These are phyloP conservation scores for Oikopleura vanhoeffeni DNA, from an alignment of 23 tunicate species.

Conservation along the genomic window DNA sequence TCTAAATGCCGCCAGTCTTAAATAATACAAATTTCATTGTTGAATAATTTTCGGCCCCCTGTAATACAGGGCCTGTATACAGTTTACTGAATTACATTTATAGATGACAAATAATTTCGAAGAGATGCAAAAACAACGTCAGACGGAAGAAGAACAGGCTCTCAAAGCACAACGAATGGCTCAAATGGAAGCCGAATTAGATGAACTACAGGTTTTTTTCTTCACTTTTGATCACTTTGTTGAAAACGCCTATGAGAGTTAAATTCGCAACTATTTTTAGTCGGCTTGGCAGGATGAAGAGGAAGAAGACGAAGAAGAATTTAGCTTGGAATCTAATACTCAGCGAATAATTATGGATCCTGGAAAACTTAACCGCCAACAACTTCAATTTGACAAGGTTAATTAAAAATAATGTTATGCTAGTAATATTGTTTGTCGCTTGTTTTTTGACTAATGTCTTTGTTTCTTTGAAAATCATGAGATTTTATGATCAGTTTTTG, in stretches of 20 bases:
- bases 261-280: neutral
- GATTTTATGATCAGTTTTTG: no score
- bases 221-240: neutral
- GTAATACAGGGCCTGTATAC: no score
- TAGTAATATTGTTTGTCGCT: neutral
- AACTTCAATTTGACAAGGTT: slow-evolving; percentile 5
- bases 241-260: no score
- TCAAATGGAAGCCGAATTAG: neutral
- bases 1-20: no score
- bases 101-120: neutral
- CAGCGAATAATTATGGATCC: neutral
- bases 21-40: no score
- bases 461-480: neutral
- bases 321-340: neutral
- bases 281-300: neutral
- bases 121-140: neutral
- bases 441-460: neutral
- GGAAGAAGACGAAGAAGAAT: neutral
- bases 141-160: neutral
- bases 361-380: neutral
- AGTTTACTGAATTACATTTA: no score
- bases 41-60: no score
- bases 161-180: neutral
- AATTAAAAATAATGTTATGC: neutral
- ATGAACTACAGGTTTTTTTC: slow-evolving; percentile 8